Conservation (phyloP, 2,113 vertebrate genomes). For the Cyanoramphus novaezelandiae region DNA sequence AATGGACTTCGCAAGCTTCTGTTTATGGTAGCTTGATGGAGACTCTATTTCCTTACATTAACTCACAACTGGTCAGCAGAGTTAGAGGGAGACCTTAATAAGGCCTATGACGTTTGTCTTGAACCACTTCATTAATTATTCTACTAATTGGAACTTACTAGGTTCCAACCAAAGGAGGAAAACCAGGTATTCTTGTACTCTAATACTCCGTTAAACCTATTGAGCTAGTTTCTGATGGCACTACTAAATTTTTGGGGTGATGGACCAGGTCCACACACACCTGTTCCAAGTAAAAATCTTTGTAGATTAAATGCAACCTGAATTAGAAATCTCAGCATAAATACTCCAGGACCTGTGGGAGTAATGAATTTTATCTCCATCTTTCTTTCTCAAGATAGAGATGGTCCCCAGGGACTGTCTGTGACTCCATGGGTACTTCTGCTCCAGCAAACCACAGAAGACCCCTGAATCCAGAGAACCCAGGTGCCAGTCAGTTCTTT, state of each 20-base stretch:
- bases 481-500: background rate
- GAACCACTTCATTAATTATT: background rate
- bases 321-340: background rate
- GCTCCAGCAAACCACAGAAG: background rate
- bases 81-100: background rate
- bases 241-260: background rate
- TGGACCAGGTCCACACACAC: background rate
- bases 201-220: background rate
- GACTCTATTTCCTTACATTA: background rate
- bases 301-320: background rate
- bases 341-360: background rate
- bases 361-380: background rate
- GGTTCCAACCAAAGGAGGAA: background rate
- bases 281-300: background rate
- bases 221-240: background rate
- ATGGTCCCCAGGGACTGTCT: background rate
- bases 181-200: background rate
- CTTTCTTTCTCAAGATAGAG: background rate
- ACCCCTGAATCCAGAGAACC: background rate
- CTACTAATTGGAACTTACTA: background rate
- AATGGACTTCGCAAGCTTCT: background rate
- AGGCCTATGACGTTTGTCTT: background rate
- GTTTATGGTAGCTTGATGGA: background rate
- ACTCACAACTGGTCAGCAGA: fast-evolving
- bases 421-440: fast-evolving